Evolutionary conservation across 2,888 invertebrate species (phyloP), one percentile per base, ranked within the genome.

Genomic region (Xanthorhoe designata): DNA sequence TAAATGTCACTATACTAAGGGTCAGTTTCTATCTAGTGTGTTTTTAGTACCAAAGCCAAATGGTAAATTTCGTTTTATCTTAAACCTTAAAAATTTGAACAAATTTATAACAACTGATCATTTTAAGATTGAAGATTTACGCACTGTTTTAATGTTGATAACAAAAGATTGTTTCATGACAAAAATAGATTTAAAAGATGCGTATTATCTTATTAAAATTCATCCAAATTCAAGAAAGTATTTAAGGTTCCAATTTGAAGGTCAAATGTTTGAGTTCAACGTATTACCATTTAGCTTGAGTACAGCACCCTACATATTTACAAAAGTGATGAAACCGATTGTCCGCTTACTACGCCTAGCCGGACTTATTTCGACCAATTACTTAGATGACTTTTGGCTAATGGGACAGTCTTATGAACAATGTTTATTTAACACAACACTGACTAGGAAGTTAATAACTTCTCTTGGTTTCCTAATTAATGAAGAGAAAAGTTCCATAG

Each of bases 61-160:
- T 19, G 63, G 70, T 0, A 52, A 62, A 45, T 60, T 58, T 45
- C 42, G 64, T 1, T 67, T 70, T 42, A 70, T 67, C 38, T 13
- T 68, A 1, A 68, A 70, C 49, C 55, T 67, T 45, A 70, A 69
- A 67, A 51, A 35, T 8, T 45, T 68, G 51, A 68, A 68, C 45
- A 54, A 24, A 17, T 70, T 70, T 49, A 47, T 71, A 8, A 13
- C 57, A 9, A 70, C 61, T n/a, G 15, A n/a, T 0, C 71, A 72
- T 38, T 74, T 74, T 54, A 74, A 75, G 61, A 50, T 74, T 17
- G 74, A 74, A 29, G 71, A 72, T 54, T 29, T 61, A 51, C 61
- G 72, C 1, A 71, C 72, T 1, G 66, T 58, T 5, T 6, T 59
- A 62, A 71, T 68, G 29, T 15, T 71, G 13, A 9, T 72, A 2